Evolutionary conservation across 2,888 invertebrate species (phyloP).

Genomic region (Drosophila vallismaia): DNA sequence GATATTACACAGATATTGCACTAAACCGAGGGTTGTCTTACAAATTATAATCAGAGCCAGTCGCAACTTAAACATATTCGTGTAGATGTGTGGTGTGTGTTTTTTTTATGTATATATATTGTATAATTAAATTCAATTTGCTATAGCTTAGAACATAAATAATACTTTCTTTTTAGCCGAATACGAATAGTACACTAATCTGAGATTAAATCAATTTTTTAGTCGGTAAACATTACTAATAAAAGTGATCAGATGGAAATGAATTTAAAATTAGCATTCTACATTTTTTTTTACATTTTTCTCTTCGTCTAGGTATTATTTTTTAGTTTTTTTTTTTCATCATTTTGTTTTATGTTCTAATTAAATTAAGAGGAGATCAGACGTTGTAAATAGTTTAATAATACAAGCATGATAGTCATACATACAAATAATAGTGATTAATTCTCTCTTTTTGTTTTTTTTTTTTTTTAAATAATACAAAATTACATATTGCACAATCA

Average conservation of each 20-base stretch:
- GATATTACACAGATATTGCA: constrained; percentile 39
- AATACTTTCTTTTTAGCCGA: constrained; percentile 65
- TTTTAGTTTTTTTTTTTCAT: constrained; percentile 1
- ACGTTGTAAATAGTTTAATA: constrained; percentile 69
- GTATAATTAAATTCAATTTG: constrained; percentile 58
- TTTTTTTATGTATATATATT: constrained; percentile 23
- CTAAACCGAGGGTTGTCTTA: constrained; percentile 27
- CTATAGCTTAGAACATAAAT: constrained; percentile 72
- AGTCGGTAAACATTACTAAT: constrained; percentile 11
- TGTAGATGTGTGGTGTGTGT: constrained; percentile 26
- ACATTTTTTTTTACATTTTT: constrained; percentile 9
- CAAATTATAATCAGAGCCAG: constrained; percentile 17
- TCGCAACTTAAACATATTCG: constrained; percentile 13
- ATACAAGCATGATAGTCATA: constrained; percentile 44
- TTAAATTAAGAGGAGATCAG: constrained; percentile 81
- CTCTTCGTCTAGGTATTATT: constrained; percentile 35
- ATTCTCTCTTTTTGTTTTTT: constrained; percentile 17
- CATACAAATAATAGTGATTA: constrained; percentile 34
- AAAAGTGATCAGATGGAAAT: constrained; percentile 39
- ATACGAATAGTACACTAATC: constrained; percentile 33
- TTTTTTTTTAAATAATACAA: constrained; percentile 50
- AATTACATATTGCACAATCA: constrained; percentile 70
- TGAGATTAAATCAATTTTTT: constrained; percentile 28
- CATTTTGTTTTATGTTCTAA: constrained; percentile 33
- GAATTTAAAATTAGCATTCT: constrained; percentile 45